These are phyloP conservation scores for Kradibia gibbosae DNA, from an alignment of 1,140 invertebrate species.

Conservation along the genomic window DNA sequence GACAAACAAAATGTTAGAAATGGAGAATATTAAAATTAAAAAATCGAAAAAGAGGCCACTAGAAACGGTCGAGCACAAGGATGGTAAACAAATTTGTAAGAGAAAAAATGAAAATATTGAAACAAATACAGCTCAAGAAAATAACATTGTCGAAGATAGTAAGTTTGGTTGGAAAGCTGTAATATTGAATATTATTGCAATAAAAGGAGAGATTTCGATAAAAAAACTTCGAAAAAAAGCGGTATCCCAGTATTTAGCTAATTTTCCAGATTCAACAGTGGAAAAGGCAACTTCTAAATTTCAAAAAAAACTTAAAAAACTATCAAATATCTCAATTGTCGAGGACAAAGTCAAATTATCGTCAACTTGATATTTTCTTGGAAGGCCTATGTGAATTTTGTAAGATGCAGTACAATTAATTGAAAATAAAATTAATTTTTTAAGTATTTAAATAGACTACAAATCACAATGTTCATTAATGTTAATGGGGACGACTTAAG, in stretches of 20 bases:
- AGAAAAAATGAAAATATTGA: constrained; percentile 40
- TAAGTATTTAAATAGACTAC: not conserved
- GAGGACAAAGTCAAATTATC: constrained; percentile 60
- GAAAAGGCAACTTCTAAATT: constrained; percentile 67
- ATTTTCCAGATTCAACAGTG: constrained; percentile 54
- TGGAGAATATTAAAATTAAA: constrained; percentile 51
- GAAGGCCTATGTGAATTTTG: constrained; percentile 16
- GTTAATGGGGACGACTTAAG: no score
- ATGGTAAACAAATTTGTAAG: constrained; percentile 22
- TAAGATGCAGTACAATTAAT: constrained; percentile 16
- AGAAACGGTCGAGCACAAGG: constrained; percentile 49
- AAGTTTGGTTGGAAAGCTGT: constrained; percentile 66
- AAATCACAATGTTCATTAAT: not conserved
- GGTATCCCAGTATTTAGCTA: constrained; percentile 60
- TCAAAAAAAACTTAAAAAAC: constrained; percentile 69
- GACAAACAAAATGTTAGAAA: constrained; percentile 46
- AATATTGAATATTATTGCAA: constrained; percentile 64
- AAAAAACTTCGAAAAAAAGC: constrained; percentile 70
- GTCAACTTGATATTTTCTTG: not conserved
- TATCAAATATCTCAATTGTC: constrained; percentile 55
- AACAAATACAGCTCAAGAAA: not conserved
- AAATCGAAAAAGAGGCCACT: constrained; percentile 53
- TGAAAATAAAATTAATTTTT: constrained; percentile 38
- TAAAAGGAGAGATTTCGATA: constrained; percentile 65
- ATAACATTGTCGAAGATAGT: constrained; percentile 33